Evolutionary conservation across 23 tunicate genomes (phyloP).

Genomic region (Phallusia fumigata): DNA sequence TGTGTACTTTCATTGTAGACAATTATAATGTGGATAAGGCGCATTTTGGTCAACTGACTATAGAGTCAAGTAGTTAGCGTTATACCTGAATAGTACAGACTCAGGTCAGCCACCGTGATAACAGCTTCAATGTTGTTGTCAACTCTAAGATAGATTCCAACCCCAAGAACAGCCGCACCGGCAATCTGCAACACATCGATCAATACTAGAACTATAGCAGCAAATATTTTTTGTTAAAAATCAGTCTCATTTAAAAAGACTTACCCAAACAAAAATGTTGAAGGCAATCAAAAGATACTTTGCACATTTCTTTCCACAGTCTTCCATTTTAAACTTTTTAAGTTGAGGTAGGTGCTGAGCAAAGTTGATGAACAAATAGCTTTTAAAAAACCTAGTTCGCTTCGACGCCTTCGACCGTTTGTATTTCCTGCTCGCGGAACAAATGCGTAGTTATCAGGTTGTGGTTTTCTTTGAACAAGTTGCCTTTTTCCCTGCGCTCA

Average conservation of each 20-base stretch:
- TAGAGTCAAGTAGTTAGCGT: too few species aligned
- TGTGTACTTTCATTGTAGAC: too few species aligned
- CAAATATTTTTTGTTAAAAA: too few species aligned
- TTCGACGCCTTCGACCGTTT: too few species aligned
- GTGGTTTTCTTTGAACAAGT: too few species aligned
- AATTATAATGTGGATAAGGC: too few species aligned
- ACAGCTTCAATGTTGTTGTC: conserved; percentile 30
- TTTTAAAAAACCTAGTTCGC: too few species aligned
- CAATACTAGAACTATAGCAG: neutral
- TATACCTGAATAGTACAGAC: conserved; percentile 43
- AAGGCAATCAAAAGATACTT: conserved; percentile 30
- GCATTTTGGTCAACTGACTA: too few species aligned
- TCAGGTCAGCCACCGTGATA: conserved; percentile 30
- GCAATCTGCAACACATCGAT: conserved; percentile 23
- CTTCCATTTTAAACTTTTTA: conserved; percentile 20
- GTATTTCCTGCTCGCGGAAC: too few species aligned
- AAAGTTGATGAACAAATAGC: too few species aligned
- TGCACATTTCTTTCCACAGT: conserved; percentile 33
- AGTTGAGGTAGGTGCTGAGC: too few species aligned
- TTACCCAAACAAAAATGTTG: conserved; percentile 52
- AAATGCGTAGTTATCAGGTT: too few species aligned
- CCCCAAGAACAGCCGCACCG: conserved; percentile 40
- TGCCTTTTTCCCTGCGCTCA: neutral
- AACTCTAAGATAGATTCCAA: conserved; percentile 44
- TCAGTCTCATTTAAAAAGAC: neutral